A percentile compares a stretch with the other conserved stretches of the same genome.
phyloP scores from a whole-genome alignment of 2,888 invertebrate genomes.

The Choristoneura rosaceana region DNA sequence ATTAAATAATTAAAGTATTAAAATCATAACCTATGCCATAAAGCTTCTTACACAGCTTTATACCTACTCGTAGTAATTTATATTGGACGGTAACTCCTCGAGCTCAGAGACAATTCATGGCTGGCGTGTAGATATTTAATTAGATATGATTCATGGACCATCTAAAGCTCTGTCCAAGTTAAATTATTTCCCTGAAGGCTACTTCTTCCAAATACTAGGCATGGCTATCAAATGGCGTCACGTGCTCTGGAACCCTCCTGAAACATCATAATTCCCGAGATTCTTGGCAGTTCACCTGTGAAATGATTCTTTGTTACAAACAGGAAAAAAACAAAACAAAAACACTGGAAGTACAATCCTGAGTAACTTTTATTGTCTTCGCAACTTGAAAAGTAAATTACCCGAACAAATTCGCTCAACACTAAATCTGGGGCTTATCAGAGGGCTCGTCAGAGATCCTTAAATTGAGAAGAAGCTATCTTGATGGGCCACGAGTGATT shows the following conservation, averaged over 20 bases:
- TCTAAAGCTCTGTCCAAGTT: slow-evolving; percentile 58
- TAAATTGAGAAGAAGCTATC: slow-evolving; percentile 80
- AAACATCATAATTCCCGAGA: slow-evolving; percentile 8
- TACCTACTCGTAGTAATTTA: slow-evolving; percentile 14
- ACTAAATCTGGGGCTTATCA: slow-evolving; percentile 82
- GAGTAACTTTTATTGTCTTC: slow-evolving; percentile 81
- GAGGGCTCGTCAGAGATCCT: slow-evolving; percentile 72
- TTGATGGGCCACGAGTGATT: slow-evolving; percentile 69
- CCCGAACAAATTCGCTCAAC: slow-evolving; percentile 81
- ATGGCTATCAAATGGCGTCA: background rate
- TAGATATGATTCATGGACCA: slow-evolving; percentile 73
- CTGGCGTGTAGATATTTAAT: slow-evolving; percentile 73
- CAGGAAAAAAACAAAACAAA: slow-evolving; percentile 61
- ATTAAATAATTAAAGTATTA: background rate
- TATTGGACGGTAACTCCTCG: slow-evolving; percentile 47
- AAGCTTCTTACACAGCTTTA: background rate
- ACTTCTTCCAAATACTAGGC: background rate
- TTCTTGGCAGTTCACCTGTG: slow-evolving; percentile 55
- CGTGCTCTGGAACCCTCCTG: background rate
- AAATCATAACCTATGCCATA: background rate
- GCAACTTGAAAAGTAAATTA: slow-evolving; percentile 82
- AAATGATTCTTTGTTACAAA: slow-evolving; percentile 69
- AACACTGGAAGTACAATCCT: slow-evolving; percentile 68
- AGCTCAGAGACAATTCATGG: slow-evolving; percentile 70
- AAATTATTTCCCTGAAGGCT: slow-evolving; percentile 49